A percentile compares a stretch with the other conserved stretches of the same genome.
These are phyloP conservation scores for Pontoporia blainvillei DNA, from an alignment of 2,113 vertebrate genomes.

Conservation along the genomic window DNA sequence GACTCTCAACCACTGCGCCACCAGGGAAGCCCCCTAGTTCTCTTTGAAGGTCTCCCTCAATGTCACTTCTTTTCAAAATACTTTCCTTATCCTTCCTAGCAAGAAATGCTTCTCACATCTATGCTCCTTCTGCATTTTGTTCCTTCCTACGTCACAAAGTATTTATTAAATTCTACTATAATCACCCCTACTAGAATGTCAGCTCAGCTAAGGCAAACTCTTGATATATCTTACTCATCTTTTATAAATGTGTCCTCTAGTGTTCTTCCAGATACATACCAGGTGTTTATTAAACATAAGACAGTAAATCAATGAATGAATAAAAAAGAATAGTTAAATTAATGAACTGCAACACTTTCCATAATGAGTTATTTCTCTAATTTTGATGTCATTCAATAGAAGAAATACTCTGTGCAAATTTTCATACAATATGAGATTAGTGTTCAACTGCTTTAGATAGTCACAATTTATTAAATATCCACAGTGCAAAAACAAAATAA, in stretches of 20 bases:
- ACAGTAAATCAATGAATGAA: background rate
- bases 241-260: background rate
- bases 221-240: background rate
- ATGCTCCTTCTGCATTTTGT: background rate
- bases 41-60: background rate
- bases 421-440: background rate
- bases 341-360: background rate
- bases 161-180: background rate
- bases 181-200: background rate
- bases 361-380: background rate
- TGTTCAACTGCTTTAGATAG: background rate
- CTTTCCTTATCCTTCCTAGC: background rate
- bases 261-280: background rate
- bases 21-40: background rate
- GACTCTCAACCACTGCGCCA: no score
- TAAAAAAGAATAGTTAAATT: background rate
- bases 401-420: background rate
- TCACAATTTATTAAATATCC: background rate
- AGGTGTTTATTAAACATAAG: background rate
- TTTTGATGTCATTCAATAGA: background rate
- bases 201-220: background rate
- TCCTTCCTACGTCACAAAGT: background rate
- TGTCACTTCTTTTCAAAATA: background rate
- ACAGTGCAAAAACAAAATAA: background rate
- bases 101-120: background rate